phyloP scores from a whole-genome alignment of 2,888 invertebrate species.

The Cerastis rubricosa region DNA sequence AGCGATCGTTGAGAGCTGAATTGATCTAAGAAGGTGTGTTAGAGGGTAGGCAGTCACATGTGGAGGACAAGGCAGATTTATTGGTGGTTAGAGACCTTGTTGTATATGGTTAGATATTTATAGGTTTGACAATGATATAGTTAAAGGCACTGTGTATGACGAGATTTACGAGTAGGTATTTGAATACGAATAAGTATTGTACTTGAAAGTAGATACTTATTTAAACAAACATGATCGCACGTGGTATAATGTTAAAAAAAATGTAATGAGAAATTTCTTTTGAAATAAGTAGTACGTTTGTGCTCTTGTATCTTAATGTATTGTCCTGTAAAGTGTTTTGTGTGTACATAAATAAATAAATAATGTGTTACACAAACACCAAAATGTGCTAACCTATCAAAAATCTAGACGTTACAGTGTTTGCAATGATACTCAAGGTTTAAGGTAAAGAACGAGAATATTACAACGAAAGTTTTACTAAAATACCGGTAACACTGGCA shows the following conservation, averaged over 20 bases:
- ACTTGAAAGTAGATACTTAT: neutral
- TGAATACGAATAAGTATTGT: no score
- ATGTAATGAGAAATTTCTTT: no score
- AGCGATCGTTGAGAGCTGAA: conserved; percentile 70
- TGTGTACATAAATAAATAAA: no score
- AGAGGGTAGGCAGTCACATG: conserved; percentile 33
- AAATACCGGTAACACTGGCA: neutral
- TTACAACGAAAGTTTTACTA: neutral
- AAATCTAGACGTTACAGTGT: neutral
- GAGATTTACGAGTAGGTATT: neutral
- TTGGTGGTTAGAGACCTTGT: conserved; percentile 35
- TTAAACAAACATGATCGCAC: no score
- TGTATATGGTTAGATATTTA: conserved; percentile 38
- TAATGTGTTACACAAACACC: no score
- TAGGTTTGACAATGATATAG: conserved; percentile 27
- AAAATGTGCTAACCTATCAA: neutral
- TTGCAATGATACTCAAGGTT: neutral
- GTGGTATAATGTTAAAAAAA: no score
- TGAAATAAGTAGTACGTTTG: no score
- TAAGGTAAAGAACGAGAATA: neutral
- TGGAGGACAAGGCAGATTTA: conserved; percentile 37
- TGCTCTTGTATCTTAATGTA: no score
- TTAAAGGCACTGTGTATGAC: neutral
- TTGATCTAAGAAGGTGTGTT: conserved; percentile 71
- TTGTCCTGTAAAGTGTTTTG: no score